Base-by-base conservation (phyloP, 2,888 invertebrate species). In the Drosophila cognata region DNA sequence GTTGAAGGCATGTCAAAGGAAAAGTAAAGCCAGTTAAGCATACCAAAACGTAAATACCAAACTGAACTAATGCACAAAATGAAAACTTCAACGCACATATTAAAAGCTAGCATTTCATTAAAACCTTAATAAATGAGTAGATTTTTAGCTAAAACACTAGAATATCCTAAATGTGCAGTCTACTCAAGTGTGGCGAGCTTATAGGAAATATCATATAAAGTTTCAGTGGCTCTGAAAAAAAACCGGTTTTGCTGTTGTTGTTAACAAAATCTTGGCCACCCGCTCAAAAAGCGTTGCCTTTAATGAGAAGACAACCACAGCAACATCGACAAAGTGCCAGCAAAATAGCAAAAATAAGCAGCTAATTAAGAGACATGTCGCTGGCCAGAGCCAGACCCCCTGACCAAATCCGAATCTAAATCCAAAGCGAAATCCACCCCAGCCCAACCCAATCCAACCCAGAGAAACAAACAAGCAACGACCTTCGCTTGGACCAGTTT, bases 401-500 rank as follows among this genome's bases (percentile, higher is more conserved):
- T 57, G 33, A 50, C 52, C 41, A 64, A 62, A 51, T 50, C 56
- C 43, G 43, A 55, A 38, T 28, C 41, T 43, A 67, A 53, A 36
- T 31, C 48, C 41, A 60, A 61, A 62, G 31, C 55, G 25, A 61
- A 60, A 36, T 33, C 38, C 58, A 69, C 51, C n/a, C 57, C 35
- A 59, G 38, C 53, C 52, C 51, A 64, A 57, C 43, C 60, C 43
- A 51, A 41, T 28, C 33, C 60, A 52, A 53, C 13, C 57, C 50
- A 65, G 53, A 31, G 33, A 43, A 48, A 46, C 16, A 36, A 57
- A 64, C 50, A 62, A 58, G 46, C 52, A 50, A 66, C 63, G 85
- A 82, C 85, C 85, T 88, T 84, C 80, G 70, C 35, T 51, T 64
- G 81, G 80, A 84, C 88, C 88, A 72, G 89, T 89, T 70, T 52